Conservation (phyloP, 2,888 invertebrate genomes). For the Pinctada fucata region DNA sequence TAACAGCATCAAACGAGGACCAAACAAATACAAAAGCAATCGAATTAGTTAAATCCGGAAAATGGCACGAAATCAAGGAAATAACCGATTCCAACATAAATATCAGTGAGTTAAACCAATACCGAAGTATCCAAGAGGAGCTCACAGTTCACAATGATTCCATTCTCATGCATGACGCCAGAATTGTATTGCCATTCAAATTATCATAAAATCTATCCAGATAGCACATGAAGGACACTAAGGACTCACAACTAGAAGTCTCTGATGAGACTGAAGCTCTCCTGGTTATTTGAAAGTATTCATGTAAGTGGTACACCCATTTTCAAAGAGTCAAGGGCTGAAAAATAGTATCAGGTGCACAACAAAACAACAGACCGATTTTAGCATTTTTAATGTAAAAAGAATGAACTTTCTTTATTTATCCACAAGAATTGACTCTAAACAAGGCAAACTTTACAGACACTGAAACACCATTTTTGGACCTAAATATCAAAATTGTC, state of each 20-base stretch:
- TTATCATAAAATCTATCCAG: slow-evolving; percentile 39
- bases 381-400: too few relatives aligned
- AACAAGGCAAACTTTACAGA: too few relatives aligned
- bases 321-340: too few relatives aligned
- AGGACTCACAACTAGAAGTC: slow-evolving; percentile 34
- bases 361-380: too few relatives aligned
- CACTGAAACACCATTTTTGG: too few relatives aligned
- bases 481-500: too few relatives aligned
- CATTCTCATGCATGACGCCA: slow-evolving; percentile 33
- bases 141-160: slow-evolving; percentile 35
- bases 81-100: slow-evolving; percentile 32
- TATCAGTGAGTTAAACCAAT: slow-evolving; percentile 18
- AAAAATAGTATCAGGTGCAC: too few relatives aligned
- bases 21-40: slow-evolving; percentile 41
- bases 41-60: slow-evolving; percentile 26
- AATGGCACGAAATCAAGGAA: slow-evolving; percentile 42
- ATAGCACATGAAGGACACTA: slow-evolving; percentile 58
- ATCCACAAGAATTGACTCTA: too few relatives aligned
- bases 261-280: too few relatives aligned
- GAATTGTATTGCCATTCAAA: slow-evolving; percentile 37
- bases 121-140: slow-evolving; percentile 36
- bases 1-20: slow-evolving; percentile 36
- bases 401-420: too few relatives aligned
- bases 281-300: too few relatives aligned
- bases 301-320: too few relatives aligned